Base-by-base conservation (phyloP, 2,888 invertebrate genomes). In the Steromphala cineraria region DNA sequence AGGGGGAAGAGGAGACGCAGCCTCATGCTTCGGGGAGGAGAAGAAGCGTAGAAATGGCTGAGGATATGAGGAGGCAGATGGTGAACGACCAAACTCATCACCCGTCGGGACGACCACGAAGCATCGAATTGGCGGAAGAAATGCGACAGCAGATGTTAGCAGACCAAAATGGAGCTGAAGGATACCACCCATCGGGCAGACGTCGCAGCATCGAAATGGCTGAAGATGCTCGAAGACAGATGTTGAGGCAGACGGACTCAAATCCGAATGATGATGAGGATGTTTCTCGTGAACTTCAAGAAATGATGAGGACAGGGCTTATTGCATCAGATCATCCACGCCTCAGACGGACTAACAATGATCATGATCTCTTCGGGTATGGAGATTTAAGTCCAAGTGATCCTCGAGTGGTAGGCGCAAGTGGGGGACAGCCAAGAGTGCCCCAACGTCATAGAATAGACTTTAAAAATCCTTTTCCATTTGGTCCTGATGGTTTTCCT, bases 401-500 rank as follows among this genome's bases (percentile, higher is more conserved):
- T 62, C 46, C 46, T 46, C 46, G 46, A 46, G 46, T 46, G 46
- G 46, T 46, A 46, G 62, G 21, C 28, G 28, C 24, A 0, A 28
- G 28, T 28, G 24, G 24, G 2, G 21, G 24, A 28, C 1, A 19
- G 24, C 15, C 62, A 28, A 62, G 62, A 62, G 28, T 62, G 2
- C 62, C 62, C 3, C 62, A 62, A n/a, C 24, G 28, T 21, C 62
- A 62, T 24, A 62, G 62, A 8, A 62, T 75, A 52, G 75, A 75
- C 52, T 52, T 75, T 52, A 40, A 52, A 19, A 46, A 75, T 5
- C 85, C 86, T 7, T 80, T 53, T 76, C 78, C 80, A 0, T 81
- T 84, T 21, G 78, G 80, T 78, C 56, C 75, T 0, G 56, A 79
- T 62, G 84, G 84, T 5, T 74, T 85, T 53, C 86, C 86, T n/a